Base-by-base conservation (phyloP, 2,888 invertebrate genomes). In the Leptogaster cylindrica region DNA sequence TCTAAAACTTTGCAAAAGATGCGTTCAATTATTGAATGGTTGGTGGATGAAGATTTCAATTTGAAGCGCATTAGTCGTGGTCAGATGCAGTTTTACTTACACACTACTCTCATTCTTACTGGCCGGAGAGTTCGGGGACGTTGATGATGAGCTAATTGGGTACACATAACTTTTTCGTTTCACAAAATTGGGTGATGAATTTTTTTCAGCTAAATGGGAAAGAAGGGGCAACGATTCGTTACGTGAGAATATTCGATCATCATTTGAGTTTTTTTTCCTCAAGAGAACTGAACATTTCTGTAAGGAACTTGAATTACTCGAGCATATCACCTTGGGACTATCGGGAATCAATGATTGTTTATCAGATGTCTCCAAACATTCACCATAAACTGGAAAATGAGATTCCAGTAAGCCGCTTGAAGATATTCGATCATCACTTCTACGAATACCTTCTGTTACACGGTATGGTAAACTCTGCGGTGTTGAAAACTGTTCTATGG, bases 81-180 rank as follows among this genome's bases (percentile, higher is more conserved):
- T n/a, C n/a, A n/a, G n/a, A n/a, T n/a, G n/a, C n/a, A n/a, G n/a
- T n/a, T 33, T 14, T 25, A 6, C 46, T 65, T 69, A 73, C n/a
- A 74, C 73, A 51, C 71, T 72, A 50, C 73, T 74, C 55, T 74
- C 73, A 16, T 70, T 72, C 63, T 72, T 73, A 61, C 64, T 72
- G 28, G 70, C 28, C 33, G 70, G 68, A 64, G 72, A 52, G 66
- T 71, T 70, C 16, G 66, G 61, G 12, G 69, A 48, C n/a, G 70
- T 77, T 72, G 67, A 63, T 20, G 67, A 48, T 14, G 83, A 82
- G 18, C 82, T 82, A 67, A 84, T 82, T 64, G 87, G 87, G 79
- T 87, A 88, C 48, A 88, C 84, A 74, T 85, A 85, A 74, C 86
- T 86, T 75, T 87, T 86, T 70, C 87, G 82, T 70, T 86, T 83